A percentile compares a stretch with the other conserved stretches of the same genome.
Conservation (phyloP, 2,888 invertebrate genomes). For the Oasisia sp. region DNA sequence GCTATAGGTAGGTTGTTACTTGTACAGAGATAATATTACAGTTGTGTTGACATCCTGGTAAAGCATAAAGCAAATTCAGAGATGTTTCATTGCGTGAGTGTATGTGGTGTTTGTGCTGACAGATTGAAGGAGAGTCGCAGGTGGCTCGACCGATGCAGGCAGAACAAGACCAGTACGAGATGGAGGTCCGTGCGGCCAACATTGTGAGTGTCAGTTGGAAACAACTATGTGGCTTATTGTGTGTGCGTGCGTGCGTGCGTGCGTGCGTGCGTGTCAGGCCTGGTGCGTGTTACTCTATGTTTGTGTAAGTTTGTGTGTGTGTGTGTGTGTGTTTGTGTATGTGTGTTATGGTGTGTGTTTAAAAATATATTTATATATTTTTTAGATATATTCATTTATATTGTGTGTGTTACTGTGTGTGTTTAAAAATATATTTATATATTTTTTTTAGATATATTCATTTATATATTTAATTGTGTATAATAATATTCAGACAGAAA, state of each 20-base stretch:
- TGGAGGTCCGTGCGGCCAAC: constrained; percentile 96
- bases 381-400: too few relatives aligned
- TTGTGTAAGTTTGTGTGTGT: not conserved
- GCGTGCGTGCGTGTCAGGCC: not conserved
- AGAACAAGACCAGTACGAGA: constrained; percentile 95
- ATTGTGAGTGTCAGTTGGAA: constrained; percentile 71
- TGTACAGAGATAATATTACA: too few relatives aligned
- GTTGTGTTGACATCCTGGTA: too few relatives aligned
- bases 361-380: too few relatives aligned
- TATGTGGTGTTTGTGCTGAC: constrained; percentile 26
- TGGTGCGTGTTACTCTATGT: too few relatives aligned
- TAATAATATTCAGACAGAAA: too few relatives aligned
- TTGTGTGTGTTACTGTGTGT: not conserved
- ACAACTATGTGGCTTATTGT: not conserved
- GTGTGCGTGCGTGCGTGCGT: not conserved
- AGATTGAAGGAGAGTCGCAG: constrained; percentile 88
- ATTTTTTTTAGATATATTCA: not conserved
- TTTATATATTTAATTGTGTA: not conserved
- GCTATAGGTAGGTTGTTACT: too few relatives aligned
- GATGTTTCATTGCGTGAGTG: not conserved
- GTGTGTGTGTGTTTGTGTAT: too few relatives aligned
- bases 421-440: constrained; percentile 18
- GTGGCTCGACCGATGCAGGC: constrained; percentile 89
- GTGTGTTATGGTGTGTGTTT: too few relatives aligned
- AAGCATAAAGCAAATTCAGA: not conserved